Conservation (phyloP, 1,140 invertebrate species). For the Acromyrmex charruanus region DNA sequence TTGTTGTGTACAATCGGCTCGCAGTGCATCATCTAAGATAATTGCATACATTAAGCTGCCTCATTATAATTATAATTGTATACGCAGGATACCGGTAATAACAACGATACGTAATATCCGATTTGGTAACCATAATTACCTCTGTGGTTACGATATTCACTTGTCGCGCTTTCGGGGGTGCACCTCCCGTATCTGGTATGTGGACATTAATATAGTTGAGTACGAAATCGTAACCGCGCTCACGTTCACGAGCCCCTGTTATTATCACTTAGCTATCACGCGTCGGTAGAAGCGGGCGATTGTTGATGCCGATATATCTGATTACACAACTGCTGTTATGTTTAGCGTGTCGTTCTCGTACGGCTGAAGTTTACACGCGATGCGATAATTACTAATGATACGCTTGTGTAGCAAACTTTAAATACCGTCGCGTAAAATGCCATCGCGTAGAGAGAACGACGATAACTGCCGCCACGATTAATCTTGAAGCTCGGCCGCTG, state of each 20-base stretch:
- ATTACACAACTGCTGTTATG: slow-evolving; percentile 42
- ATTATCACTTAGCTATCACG: slow-evolving; percentile 64
- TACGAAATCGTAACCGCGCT: slow-evolving; percentile 52
- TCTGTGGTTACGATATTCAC: slow-evolving; percentile 46
- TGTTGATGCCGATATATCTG: slow-evolving; percentile 55
- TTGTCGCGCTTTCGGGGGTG: slow-evolving; percentile 41
- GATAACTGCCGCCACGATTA: slow-evolving; percentile 44
- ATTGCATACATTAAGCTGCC: neutral
- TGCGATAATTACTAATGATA: slow-evolving; percentile 62
- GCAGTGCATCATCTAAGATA: slow-evolving; percentile 36
- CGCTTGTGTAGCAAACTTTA: slow-evolving; percentile 49
- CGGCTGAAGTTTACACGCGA: neutral
- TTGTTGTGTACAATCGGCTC: neutral
- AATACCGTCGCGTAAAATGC: slow-evolving; percentile 19
- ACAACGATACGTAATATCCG: slow-evolving; percentile 41
- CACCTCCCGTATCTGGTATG: slow-evolving; percentile 17
- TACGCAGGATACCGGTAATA: neutral
- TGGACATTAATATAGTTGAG: slow-evolving; percentile 55
- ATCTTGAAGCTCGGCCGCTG: slow-evolving; percentile 22
- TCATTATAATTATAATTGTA: slow-evolving; percentile 36
- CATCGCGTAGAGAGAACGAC: neutral
- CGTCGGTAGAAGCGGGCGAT: slow-evolving; percentile 44
- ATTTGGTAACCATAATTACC: slow-evolving; percentile 51
- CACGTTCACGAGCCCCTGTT: slow-evolving; percentile 40
- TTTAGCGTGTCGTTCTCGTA: slow-evolving; percentile 19